Evolutionary conservation across 2,888 invertebrate species (phyloP), one percentile per base, ranked within the genome.

Genomic region (Elmis aenea): DNA sequence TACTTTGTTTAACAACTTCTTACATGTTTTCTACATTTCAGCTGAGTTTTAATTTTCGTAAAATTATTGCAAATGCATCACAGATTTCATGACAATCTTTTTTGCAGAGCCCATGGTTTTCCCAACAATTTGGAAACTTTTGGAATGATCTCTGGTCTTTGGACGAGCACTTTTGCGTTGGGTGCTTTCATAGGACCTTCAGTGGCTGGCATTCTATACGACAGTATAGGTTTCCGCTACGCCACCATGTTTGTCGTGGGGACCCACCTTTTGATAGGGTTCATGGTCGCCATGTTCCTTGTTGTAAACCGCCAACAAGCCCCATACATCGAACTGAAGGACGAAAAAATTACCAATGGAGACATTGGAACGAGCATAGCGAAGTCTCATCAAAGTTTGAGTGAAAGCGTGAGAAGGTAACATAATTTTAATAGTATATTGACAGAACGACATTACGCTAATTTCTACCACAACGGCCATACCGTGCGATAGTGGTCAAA

Each of bases 131-230:
- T 92, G 47, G 86, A 89, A 58, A 93, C 93, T 0, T 92, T 89
- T 58, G 92, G 92, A 0, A 70, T 92, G 20, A 84, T 92, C 5
- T 90, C 92, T 1, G 93, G 91, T 0, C 73, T 93, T 54, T 93
- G 91, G 84, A 91, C 92, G 1, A 89, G 90, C 1, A 81, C 86
- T 0, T 91, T 92, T 57, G 90, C 92, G 0, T 70, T 93, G 5
- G 93, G 93, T 1, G 87, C 88, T 1, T 88, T 88, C 64, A 78
- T 88, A 29, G 89, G 89, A 0, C 88, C 88, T 1, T 84, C 85
- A 0, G 70, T 85, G 1, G 78, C 78, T 47, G 88, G 88, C 0
- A 73, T 85, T 23, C 71, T 89, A 0, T 80, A 79, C 52, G 87
- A 88, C 54, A 73, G 68, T 29, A 77, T 84, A 31, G 85, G 84